phyloP scores from a whole-genome alignment of 2,888 invertebrate species.

The Syrista parreyssii region DNA sequence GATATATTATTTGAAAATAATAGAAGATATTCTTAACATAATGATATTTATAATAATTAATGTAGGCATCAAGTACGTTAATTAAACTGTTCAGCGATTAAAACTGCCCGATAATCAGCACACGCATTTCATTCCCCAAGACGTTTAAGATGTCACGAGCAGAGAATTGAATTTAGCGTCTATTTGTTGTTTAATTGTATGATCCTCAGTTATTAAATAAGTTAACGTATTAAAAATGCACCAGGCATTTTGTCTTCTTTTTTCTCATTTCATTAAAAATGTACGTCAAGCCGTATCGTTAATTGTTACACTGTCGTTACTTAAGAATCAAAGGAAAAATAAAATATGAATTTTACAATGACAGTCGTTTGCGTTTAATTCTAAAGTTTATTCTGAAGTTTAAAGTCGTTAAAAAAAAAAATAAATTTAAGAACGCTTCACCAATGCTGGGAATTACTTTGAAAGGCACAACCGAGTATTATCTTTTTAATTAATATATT shows the following conservation, averaged over 20 bases:
- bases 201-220: not conserved
- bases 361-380: not conserved
- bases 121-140: not conserved
- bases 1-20: slow-evolving; percentile 2
- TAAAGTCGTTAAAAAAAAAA: not conserved
- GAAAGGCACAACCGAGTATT: not conserved
- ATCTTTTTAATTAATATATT: not conserved
- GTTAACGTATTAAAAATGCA: not conserved
- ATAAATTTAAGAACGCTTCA: not conserved
- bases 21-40: not conserved
- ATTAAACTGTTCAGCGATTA: not conserved
- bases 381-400: not conserved
- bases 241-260: not conserved
- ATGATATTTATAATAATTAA: not conserved
- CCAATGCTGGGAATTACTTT: not conserved
- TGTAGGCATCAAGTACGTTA: not conserved
- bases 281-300: not conserved
- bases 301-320: slow-evolving; percentile 1
- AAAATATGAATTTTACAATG: slow-evolving; percentile 6
- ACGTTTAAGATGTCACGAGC: not conserved
- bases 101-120: not conserved
- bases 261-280: not conserved
- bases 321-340: slow-evolving; percentile 11
- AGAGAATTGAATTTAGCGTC: not conserved
- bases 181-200: not conserved